Conservation (phyloP, 2,888 invertebrate species). For the Drosophila rubida region DNA sequence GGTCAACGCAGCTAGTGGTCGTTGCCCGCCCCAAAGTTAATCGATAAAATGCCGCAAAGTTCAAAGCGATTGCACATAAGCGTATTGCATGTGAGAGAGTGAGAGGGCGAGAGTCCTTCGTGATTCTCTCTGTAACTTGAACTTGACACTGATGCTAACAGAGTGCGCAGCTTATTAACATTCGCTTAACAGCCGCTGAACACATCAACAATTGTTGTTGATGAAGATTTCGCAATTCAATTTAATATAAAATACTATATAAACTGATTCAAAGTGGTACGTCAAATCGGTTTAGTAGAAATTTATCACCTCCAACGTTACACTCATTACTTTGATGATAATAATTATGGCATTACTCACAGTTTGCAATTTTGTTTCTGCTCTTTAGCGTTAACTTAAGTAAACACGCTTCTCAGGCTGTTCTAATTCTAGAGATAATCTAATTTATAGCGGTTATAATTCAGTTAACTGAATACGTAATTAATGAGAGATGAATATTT, state of each 20-base stretch:
- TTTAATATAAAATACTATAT: background rate
- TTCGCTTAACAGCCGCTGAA: background rate
- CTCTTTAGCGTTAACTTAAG: background rate
- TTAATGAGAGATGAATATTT: background rate
- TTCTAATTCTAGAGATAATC: background rate
- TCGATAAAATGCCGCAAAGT: conserved; percentile 29
- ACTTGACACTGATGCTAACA: background rate
- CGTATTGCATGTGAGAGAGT: background rate
- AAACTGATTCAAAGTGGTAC: background rate
- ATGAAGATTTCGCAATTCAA: background rate
- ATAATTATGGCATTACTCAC: conserved; percentile 1
- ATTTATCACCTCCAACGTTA: conserved; percentile 8
- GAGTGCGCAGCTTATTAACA: background rate
- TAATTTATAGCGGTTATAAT: background rate
- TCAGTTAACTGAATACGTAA: background rate
- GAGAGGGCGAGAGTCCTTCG: conserved; percentile 2
- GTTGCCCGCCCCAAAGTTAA: conserved; percentile 31
- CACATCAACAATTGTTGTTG: background rate
- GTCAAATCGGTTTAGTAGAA: background rate
- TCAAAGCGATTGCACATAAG: conserved; percentile 6
- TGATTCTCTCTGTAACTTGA: background rate
- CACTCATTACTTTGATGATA: background rate
- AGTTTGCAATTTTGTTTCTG: background rate
- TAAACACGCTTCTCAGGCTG: background rate
- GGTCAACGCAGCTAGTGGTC: conserved; percentile 47